phyloP scores from a whole-genome alignment of 2,888 invertebrate species.

The Synanthedon myopaeformis region DNA sequence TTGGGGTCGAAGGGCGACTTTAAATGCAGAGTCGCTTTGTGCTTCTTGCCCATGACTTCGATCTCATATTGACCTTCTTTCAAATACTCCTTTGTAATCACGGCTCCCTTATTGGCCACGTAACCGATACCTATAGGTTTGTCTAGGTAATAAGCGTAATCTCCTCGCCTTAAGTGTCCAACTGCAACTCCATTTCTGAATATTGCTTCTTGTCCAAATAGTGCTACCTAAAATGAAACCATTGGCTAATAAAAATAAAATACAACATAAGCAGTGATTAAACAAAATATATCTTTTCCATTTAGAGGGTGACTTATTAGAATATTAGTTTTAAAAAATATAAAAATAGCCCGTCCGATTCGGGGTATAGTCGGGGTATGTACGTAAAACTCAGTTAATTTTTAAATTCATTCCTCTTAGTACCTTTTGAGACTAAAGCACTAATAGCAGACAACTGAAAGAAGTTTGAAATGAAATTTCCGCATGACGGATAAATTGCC shows the following conservation, averaged over 20 bases:
- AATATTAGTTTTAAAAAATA: too few species aligned
- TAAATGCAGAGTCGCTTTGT: slow-evolving; percentile 77
- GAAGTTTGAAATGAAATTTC: too few species aligned
- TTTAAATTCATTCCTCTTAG: too few species aligned
- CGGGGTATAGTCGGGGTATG: too few species aligned
- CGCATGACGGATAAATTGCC: too few species aligned
- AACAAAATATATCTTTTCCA: too few species aligned
- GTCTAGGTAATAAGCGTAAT: slow-evolving; percentile 74
- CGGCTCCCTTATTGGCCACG: slow-evolving; percentile 67
- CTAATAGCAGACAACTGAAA: too few species aligned
- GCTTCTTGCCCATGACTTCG: slow-evolving; percentile 81
- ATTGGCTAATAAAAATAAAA: not conserved
- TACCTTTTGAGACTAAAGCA: too few species aligned
- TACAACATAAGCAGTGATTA: too few species aligned
- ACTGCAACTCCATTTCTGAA: slow-evolving; percentile 81
- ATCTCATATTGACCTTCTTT: slow-evolving; percentile 81
- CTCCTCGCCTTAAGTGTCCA: slow-evolving; percentile 85
- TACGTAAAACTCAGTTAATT: too few species aligned
- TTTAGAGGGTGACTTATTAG: too few species aligned
- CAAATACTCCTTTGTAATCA: slow-evolving; percentile 75
- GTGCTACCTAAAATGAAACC: slow-evolving; percentile 63
- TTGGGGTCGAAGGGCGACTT: slow-evolving; percentile 87
- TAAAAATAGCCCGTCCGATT: too few species aligned
- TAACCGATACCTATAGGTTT: slow-evolving; percentile 73
- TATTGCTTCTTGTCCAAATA: slow-evolving; percentile 89